Percentiles rank a stretch among this genome's conserved stretches.
phyloP scores from a whole-genome alignment of 2,113 vertebrate species.

The Lepus americanus region DNA sequence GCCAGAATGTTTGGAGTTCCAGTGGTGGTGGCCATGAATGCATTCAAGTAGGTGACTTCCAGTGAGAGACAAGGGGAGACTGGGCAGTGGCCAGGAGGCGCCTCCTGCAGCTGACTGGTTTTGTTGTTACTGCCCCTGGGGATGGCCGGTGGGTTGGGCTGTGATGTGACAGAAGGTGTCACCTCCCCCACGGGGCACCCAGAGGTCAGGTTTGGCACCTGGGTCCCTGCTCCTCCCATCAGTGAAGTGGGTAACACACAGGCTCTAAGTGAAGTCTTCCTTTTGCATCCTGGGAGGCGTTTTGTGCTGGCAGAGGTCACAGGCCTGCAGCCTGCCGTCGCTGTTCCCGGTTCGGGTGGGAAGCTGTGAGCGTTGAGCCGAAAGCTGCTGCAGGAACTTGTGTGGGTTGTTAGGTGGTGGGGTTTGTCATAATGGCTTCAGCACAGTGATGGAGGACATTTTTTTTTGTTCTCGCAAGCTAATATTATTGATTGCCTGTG shows the following conservation, averaged over 20 bases:
- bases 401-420: conserved; percentile 9
- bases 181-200: not conserved
- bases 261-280: not conserved
- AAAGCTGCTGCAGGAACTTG: not conserved
- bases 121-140: not conserved
- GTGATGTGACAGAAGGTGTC: accelerated
- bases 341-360: not conserved
- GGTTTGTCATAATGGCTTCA: not conserved
- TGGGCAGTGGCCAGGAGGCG: not conserved
- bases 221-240: not conserved
- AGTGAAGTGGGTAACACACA: not conserved
- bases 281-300: not conserved
- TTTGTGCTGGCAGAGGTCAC: not conserved
- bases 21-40: conserved; percentile 97
- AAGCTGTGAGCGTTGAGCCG: not conserved
- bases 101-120: not conserved
- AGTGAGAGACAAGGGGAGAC: too few relatives aligned
- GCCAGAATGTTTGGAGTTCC: conserved; percentile 95
- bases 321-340: not conserved
- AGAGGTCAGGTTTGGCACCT: not conserved
- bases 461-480: not conserved
- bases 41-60: conserved; percentile 93
- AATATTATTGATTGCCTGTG: not conserved
- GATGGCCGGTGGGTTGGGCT: not conserved
- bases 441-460: not conserved